A percentile compares a stretch with the other conserved stretches of the same genome.
These are phyloP conservation scores for Drosophila lacertosa DNA, from an alignment of 1,140 invertebrate genomes.

Conservation along the genomic window DNA sequence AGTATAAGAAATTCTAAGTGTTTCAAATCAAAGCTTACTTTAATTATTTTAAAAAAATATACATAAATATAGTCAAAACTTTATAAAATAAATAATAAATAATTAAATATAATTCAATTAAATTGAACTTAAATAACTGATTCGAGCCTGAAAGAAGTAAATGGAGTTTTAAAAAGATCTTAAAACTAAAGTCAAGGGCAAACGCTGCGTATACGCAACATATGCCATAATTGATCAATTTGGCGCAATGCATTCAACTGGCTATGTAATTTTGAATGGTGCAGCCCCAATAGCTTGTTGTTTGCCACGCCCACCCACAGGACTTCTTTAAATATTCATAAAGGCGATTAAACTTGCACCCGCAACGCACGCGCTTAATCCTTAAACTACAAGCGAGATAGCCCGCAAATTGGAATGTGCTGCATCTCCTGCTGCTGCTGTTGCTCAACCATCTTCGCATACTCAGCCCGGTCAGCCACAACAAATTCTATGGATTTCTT, in stretches of 20 bases:
- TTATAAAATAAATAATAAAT: background rate
- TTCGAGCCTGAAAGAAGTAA: too few relatives aligned
- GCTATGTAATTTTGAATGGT: conserved; percentile 15
- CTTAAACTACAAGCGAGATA: background rate
- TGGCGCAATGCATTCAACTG: conserved; percentile 13
- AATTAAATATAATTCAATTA: background rate
- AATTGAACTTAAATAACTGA: too few relatives aligned
- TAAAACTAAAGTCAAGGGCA: conserved; percentile 1
- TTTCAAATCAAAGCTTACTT: background rate
- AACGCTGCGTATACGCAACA: conserved; percentile 37
- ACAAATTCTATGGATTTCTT: conserved; percentile 53
- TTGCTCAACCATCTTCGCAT: background rate
- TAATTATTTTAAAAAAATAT: background rate
- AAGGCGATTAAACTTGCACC: conserved; percentile 6
- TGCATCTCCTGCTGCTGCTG: conserved; percentile 12
- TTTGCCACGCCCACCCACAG: background rate
- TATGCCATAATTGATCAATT: conserved; percentile 16
- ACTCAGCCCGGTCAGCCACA: conserved; percentile 11
- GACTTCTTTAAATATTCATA: conserved; percentile 18
- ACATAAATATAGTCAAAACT: background rate
- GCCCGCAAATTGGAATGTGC: conserved; percentile 38
- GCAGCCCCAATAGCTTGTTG: conserved; percentile 28
- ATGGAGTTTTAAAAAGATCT: conserved; percentile 9
- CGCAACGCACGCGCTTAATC: background rate
- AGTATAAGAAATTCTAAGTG: background rate